Evolutionary conservation across 2,113 vertebrate genomes (phyloP).

Genomic region (Macquaria australasica): DNA sequence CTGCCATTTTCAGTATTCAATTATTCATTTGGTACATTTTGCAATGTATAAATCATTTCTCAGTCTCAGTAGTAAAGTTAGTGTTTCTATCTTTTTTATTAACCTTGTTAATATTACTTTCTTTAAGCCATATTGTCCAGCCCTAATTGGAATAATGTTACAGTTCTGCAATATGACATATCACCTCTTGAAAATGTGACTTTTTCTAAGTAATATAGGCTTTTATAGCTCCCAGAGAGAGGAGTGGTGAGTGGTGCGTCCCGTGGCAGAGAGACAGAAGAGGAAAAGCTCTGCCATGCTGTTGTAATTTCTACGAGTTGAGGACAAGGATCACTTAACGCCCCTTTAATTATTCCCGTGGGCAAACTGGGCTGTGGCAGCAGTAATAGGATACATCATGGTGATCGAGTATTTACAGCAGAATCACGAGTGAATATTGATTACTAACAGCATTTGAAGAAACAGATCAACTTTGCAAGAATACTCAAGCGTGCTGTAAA

Average conservation of each 20-base stretch:
- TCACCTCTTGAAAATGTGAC: background rate
- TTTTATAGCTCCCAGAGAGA: background rate
- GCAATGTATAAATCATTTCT: constrained; percentile 2
- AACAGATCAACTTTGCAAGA: constrained; percentile 38
- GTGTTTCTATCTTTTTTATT: background rate
- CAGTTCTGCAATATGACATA: background rate
- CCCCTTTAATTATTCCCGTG: constrained; percentile 44
- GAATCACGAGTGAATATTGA: constrained; percentile 38
- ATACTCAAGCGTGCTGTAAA: constrained; percentile 42
- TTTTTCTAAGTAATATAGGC: background rate
- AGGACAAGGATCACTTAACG: constrained; percentile 52
- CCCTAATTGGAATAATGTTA: background rate
- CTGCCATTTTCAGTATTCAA: constrained; percentile 4
- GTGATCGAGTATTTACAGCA: constrained; percentile 40
- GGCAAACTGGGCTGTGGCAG: constrained; percentile 37
- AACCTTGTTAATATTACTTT: background rate
- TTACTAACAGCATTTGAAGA: constrained; percentile 47
- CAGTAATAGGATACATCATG: constrained; percentile 28
- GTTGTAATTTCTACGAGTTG: constrained; percentile 37
- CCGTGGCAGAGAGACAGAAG: constrained; percentile 1
- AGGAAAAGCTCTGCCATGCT: constrained; percentile 31
- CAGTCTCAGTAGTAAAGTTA: background rate
- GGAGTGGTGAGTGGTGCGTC: constrained; percentile 1
- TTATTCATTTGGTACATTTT: constrained; percentile 24
- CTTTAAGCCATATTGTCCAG: background rate